Evolutionary conservation across 2,113 vertebrate species (phyloP), one percentile per base, ranked within the genome.

Genomic region (Oreochromis tanganicae): DNA sequence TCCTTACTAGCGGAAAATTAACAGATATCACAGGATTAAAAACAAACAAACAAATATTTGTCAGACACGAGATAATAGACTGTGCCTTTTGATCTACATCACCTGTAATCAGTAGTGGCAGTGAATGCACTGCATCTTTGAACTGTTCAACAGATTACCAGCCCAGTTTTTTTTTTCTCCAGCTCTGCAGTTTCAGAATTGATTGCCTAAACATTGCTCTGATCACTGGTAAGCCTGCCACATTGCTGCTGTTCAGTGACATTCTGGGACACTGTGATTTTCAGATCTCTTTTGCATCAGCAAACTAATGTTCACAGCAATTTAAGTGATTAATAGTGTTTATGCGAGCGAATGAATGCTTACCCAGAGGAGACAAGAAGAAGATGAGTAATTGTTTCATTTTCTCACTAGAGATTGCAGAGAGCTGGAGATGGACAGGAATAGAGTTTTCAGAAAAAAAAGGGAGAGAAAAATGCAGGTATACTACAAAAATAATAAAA

Each of bases 261-360:
- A 84, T 87, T 82, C 75, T 61, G 5, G 48, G 63, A 79, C 78
- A 10, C 63, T 54, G 52, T 41, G 79, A 86, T 63, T 88, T 73
- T 92, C 84, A 85, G 43, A 87, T 91, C 63, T 90, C 66, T 88
- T 89, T 78, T 81, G 86, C 81, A 87, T 87, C 80, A 73, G 68
- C 61, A 86, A 81, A 48, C 48, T 43, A 68, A 6, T 73, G 59
- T 87, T 89, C 82, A 78, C 83, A 63, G 89, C 85, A 56, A 81
- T 90, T 89, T 85, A 82, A 73, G 83, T 90, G 84, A 94, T 93
- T 93, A 88, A 83, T 90, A 46, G 50, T 93, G 87, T 91, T 92
- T 91, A 71, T 73, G 32, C 82, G 79, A 81, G 66, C 46, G 3
- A 90, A 88, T 87, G 75, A 91, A 89, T 54, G 55, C 82, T 83